Evolutionary conservation across 2,797 vertebrate species (phyloP), one percentile per base, ranked within the genome.

Genomic region (Myotis planiceps): DNA sequence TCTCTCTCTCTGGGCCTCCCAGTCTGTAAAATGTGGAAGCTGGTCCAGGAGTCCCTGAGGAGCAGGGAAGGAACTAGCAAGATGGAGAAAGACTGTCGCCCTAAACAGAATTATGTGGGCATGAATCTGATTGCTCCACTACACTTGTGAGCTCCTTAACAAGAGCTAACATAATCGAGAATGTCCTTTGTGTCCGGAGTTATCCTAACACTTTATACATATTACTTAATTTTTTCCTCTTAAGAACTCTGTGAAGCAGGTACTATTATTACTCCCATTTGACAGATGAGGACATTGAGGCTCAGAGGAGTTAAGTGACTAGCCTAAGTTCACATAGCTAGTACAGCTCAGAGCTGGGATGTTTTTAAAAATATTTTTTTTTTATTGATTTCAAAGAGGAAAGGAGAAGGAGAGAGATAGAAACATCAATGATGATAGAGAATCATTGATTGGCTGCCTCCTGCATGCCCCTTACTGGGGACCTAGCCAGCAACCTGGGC

Each of bases 171-270:
- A 75, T 42, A 72, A 60, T 2, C 34, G 63, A 91, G 74, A 63
- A 37, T 37, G 90, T 34, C 58, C 45, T 89, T 90, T 87, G 66
- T 53, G 32, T 45, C 51, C 49, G 55, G 39, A 21, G n/a, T 51
- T 78, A 15, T 78, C 72, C 60, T n/a, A 84, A 55, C 83, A 94
- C 79, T 96, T 86, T 21, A 69, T 75, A 72, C n/a, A 12, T 37
- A 32, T 88, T 58, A 34, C 9, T 25, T 84, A 39, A n/a, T 60
- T 81, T 87, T 66, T 39, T 91, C 23, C 23, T 49, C 15, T 53
- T 60, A 68, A 91, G 55, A 81, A 49, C 71, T 66, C 66, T 63
- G 21, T 5, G 45, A 88, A 51, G 37, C 47, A 45, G 85, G n/a
- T 29, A 25, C 18, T 60, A 29, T 79, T 78, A 76, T 55, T 42